phyloP scores from a whole-genome alignment of 2,888 invertebrate genomes.

The Sialis fuliginosa region DNA sequence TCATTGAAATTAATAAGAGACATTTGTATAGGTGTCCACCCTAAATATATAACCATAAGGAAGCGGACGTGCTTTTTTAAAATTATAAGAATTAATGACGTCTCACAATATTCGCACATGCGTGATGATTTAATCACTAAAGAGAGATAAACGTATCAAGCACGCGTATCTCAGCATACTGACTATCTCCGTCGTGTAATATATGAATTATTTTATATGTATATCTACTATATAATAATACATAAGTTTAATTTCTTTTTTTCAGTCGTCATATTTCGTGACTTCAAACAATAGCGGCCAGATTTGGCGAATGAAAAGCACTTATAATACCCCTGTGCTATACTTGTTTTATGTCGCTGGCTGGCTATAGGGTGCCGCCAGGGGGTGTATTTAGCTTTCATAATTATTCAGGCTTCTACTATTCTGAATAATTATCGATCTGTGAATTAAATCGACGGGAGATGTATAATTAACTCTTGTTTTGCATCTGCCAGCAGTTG shows the following conservation, averaged over 20 bases:
- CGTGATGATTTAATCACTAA: background rate
- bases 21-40: conserved; percentile 2
- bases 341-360: background rate
- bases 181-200: background rate
- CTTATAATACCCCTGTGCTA: background rate
- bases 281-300: conserved; percentile 18
- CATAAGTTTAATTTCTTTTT: background rate
- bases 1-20: background rate
- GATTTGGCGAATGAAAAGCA: conserved; percentile 14
- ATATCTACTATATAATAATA: background rate
- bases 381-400: background rate
- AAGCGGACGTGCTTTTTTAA: conserved; percentile 19
- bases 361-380: background rate
- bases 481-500: conserved; percentile 1
- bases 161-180: background rate
- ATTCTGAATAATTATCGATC: conserved; percentile 2
- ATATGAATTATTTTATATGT: background rate
- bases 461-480: conserved; percentile 1
- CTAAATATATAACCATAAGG: conserved; percentile 13
- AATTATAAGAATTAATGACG: conserved; percentile 15
- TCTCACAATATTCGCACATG: conserved; percentile 6
- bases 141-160: background rate
- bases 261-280: conserved; percentile 12
- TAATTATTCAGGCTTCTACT: background rate
- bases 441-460: conserved; percentile 2